Conservation (phyloP, 2,888 invertebrate species). For the Hemicrepidius hirtus region DNA sequence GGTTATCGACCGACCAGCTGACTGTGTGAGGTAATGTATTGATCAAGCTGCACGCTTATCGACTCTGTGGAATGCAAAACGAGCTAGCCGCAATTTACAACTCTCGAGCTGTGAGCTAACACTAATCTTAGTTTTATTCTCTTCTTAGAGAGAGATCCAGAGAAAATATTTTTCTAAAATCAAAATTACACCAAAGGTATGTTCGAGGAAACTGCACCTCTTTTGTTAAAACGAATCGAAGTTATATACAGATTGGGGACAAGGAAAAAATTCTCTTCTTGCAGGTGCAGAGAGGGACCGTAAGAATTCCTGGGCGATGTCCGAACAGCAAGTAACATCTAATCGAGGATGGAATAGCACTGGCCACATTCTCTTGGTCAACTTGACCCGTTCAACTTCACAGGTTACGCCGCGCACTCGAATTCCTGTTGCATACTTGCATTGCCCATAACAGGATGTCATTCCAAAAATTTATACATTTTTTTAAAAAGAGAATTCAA, state of each 20-base stretch:
- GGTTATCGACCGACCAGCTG: constrained; percentile 56
- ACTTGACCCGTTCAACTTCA: constrained; percentile 68
- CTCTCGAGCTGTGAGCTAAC: constrained; percentile 27
- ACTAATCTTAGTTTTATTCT: neutral
- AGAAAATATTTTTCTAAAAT: too few species aligned
- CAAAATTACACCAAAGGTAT: neutral
- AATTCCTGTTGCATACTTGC: constrained; percentile 57
- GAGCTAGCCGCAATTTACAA: constrained; percentile 48
- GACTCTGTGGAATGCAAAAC: constrained; percentile 53
- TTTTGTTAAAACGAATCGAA: neutral
- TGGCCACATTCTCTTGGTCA: constrained; percentile 69
- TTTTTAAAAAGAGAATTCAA: too few species aligned
- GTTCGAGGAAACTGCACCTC: too few species aligned
- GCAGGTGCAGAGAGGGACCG: constrained; percentile 62
- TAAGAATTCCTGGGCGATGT: constrained; percentile 70
- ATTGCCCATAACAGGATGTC: constrained; percentile 36
- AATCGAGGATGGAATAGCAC: constrained; percentile 55
- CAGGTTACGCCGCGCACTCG: constrained; percentile 57
- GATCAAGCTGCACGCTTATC: constrained; percentile 53
- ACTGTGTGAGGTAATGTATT: constrained; percentile 54
- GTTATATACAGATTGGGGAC: constrained; percentile 12
- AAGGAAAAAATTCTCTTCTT: constrained; percentile 33
- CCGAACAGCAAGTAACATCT: constrained; percentile 66
- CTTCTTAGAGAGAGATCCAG: neutral
- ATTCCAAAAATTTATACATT: constrained; percentile 14